These are phyloP conservation scores for Chrysoperla carnea DNA, from an alignment of 1,140 invertebrate species.

Conservation along the genomic window DNA sequence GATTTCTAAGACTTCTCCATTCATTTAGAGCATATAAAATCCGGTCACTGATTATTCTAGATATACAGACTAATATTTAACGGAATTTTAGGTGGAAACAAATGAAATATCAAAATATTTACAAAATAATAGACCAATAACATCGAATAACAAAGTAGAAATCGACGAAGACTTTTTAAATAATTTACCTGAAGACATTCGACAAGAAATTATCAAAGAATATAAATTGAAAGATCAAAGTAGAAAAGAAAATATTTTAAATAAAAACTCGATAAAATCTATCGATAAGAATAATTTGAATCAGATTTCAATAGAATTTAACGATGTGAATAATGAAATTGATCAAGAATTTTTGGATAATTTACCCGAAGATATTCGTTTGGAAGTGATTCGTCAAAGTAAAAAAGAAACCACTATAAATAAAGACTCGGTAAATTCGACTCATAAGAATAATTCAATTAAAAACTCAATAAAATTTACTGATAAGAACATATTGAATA, in stretches of 20 bases:
- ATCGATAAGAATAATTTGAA: too few species aligned
- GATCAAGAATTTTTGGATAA: too few species aligned
- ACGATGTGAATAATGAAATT: too few species aligned
- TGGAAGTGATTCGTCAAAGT: background rate
- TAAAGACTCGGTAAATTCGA: background rate
- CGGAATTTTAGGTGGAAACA: background rate
- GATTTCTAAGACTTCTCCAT: too few species aligned
- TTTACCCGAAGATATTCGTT: too few species aligned
- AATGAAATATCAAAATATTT: background rate
- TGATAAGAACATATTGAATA: too few species aligned
- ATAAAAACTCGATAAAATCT: slow-evolving; percentile 7
- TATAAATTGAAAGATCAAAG: slow-evolving; percentile 20
- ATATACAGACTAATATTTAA: too few species aligned
- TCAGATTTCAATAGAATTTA: too few species aligned
- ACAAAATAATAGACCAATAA: background rate
- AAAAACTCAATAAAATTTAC: slow-evolving; percentile 7
- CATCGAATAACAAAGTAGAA: slow-evolving; percentile 10
- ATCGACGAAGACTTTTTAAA: slow-evolving; percentile 36
- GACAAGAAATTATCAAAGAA: slow-evolving; percentile 39
- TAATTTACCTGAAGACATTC: slow-evolving; percentile 38
- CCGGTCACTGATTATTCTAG: too few species aligned
- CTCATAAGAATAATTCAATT: slow-evolving; percentile 1
- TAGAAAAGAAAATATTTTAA: slow-evolving; percentile 4
- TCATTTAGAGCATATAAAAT: too few species aligned
- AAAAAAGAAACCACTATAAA: slow-evolving; percentile 1